phyloP scores from a whole-genome alignment of 1,140 invertebrate species.

The Delia radicum region DNA sequence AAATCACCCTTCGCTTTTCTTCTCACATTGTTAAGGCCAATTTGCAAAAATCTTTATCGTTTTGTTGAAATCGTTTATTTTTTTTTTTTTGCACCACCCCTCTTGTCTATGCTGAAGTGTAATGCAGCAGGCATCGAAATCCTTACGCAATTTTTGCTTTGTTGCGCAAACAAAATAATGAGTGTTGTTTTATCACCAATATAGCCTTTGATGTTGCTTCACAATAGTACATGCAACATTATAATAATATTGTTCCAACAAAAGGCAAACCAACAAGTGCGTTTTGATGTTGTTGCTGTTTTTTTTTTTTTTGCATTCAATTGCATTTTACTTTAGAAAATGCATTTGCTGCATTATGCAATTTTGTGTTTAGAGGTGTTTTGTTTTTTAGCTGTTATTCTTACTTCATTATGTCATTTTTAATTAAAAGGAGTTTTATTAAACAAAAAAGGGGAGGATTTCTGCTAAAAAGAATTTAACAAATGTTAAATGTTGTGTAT shows the following conservation, averaged over 20 bases:
- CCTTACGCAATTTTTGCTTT: constrained; percentile 15
- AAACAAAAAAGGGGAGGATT: not conserved
- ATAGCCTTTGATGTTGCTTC: not conserved
- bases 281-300: not conserved
- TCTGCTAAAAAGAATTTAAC: not conserved
- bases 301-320: not conserved
- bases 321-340: not conserved
- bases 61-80: too few relatives aligned
- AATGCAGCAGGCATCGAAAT: not conserved
- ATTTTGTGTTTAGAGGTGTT: not conserved
- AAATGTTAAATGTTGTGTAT: too few relatives aligned
- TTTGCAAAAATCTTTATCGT: not conserved
- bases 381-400: not conserved
- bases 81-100: too few relatives aligned
- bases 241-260: not conserved
- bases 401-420: constrained; percentile 12
- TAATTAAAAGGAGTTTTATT: not conserved
- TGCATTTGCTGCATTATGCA: not conserved
- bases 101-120: not conserved
- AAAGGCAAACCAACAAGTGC: constrained; percentile 9
- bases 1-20: not conserved
- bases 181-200: not conserved
- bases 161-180: constrained; percentile 18
- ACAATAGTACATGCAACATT: not conserved
- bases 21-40: too few relatives aligned